Evolutionary conservation across 2,888 invertebrate species (phyloP).

Genomic region (Aradus depressus): DNA sequence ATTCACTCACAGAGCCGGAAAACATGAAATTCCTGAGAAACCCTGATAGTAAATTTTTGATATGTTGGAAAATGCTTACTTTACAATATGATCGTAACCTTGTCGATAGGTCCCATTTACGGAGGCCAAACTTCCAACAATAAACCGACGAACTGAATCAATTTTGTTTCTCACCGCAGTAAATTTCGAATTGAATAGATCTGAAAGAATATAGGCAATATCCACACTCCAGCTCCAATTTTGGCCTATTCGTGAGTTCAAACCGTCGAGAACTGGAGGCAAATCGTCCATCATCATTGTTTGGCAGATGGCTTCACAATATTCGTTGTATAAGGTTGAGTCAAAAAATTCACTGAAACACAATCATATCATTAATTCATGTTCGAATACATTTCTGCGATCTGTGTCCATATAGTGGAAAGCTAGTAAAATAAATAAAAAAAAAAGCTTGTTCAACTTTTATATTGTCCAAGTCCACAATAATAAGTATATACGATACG

Average conservation of each 20-base stretch:
- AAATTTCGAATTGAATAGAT: slow-evolving; percentile 37
- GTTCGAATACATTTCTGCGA: too few relatives aligned
- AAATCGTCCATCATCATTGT: slow-evolving; percentile 50
- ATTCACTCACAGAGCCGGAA: too few relatives aligned
- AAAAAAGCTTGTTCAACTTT: too few relatives aligned
- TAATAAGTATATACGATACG: too few relatives aligned
- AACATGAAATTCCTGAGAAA: too few relatives aligned
- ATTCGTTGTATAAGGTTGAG: slow-evolving; percentile 21
- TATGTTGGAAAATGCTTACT: slow-evolving; percentile 36
- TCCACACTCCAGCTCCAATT: slow-evolving; percentile 59
- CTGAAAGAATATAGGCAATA: slow-evolving; percentile 56
- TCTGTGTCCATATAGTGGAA: too few relatives aligned
- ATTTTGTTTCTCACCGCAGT: slow-evolving; percentile 32
- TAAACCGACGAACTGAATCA: slow-evolving; percentile 38
- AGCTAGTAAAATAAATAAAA: too few relatives aligned
- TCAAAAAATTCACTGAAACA: slow-evolving; percentile 6
- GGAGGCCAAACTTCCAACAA: slow-evolving; percentile 45
- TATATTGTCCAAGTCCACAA: too few relatives aligned
- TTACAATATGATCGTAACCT: slow-evolving; percentile 58
- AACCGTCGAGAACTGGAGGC: slow-evolving; percentile 47
- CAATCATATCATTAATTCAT: too few relatives aligned
- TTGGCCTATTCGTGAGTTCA: slow-evolving; percentile 36
- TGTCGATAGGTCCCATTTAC: slow-evolving; percentile 58
- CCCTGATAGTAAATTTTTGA: too few relatives aligned
- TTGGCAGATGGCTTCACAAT: slow-evolving; percentile 21